Percentiles rank a stretch among this genome's conserved stretches.
phyloP scores from a whole-genome alignment of 2,113 vertebrate genomes.

The Helogale parvula region DNA sequence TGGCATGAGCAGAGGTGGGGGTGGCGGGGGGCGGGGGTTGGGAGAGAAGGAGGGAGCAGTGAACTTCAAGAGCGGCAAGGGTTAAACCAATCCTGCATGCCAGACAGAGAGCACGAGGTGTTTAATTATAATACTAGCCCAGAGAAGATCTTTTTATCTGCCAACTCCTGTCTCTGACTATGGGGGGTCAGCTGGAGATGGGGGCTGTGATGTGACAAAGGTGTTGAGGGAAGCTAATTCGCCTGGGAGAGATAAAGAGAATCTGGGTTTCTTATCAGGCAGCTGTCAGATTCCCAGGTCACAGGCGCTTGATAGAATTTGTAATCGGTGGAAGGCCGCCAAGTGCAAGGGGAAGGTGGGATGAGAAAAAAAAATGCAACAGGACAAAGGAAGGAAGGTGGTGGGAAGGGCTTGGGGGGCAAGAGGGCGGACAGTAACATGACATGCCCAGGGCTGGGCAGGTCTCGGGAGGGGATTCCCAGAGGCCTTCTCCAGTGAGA shows the following conservation, averaged over 20 bases:
- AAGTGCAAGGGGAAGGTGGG: conserved; percentile 59
- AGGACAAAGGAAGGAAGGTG: conserved; percentile 36
- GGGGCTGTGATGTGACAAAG: conserved; percentile 61
- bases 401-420: background rate
- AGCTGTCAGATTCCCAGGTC: conserved; percentile 84
- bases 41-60: background rate
- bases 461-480: background rate
- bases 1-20: background rate
- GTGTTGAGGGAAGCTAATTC: conserved; percentile 85
- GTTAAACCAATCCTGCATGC: conserved; percentile 48
- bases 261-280: conserved; percentile 85
- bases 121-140: conserved; percentile 68
- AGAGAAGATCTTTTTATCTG: conserved; percentile 77
- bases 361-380: conserved; percentile 13
- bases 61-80: background rate
- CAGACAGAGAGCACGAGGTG: conserved; percentile 55
- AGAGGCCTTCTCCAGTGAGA: background rate
- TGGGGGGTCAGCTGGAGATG: conserved; percentile 71
- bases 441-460: background rate
- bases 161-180: conserved; percentile 66
- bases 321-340: conserved; percentile 76
- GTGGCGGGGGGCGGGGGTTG: no score
- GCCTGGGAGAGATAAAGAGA: conserved; percentile 83
- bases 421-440: background rate
- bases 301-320: conserved; percentile 76